A percentile compares a stretch with the other conserved stretches of the same genome.
phyloP scores from a whole-genome alignment of 2,797 vertebrate genomes.

The Chelon labrosus region DNA sequence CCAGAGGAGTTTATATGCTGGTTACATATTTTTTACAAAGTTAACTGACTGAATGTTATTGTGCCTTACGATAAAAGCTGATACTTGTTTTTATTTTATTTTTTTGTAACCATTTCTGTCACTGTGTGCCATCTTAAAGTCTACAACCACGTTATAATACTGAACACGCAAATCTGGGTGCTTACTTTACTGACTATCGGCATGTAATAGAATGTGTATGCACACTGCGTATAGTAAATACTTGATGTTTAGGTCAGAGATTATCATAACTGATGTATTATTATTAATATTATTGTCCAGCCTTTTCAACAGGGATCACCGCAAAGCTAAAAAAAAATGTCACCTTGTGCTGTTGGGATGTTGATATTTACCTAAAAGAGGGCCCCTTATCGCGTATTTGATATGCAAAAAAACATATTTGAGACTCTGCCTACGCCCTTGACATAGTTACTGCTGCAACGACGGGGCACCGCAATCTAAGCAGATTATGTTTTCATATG shows the following conservation, averaged over 20 bases:
- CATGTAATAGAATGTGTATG: constrained; percentile 17
- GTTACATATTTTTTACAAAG: constrained; percentile 22
- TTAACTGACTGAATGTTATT: constrained; percentile 12
- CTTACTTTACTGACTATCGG: constrained; percentile 30
- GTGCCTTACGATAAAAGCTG: constrained; percentile 6
- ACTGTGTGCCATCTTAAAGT: background rate
- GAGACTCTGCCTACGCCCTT: constrained; percentile 67
- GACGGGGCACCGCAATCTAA: constrained; percentile 57
- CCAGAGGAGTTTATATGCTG: constrained; percentile 14
- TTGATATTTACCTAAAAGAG: constrained; percentile 48
- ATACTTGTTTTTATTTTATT: constrained; percentile 17
- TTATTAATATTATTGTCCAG: constrained; percentile 15
- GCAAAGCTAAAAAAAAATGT: constrained; percentile 13
- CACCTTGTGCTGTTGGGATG: background rate
- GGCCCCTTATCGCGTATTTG: constrained; percentile 51
- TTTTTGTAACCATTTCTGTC: constrained; percentile 13
- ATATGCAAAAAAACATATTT: constrained; percentile 66
- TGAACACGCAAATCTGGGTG: constrained; percentile 7
- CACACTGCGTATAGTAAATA: constrained; percentile 9
- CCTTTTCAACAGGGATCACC: constrained; percentile 1
- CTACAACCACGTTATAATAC: background rate
- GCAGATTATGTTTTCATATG: constrained; percentile 77
- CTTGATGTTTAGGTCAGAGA: background rate
- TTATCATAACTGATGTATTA: constrained; percentile 21
- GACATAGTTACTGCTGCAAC: constrained; percentile 61